Evolutionary conservation across 2,797 vertebrate species (phyloP).

Genomic region (Petrocephalus schoutedeni): DNA sequence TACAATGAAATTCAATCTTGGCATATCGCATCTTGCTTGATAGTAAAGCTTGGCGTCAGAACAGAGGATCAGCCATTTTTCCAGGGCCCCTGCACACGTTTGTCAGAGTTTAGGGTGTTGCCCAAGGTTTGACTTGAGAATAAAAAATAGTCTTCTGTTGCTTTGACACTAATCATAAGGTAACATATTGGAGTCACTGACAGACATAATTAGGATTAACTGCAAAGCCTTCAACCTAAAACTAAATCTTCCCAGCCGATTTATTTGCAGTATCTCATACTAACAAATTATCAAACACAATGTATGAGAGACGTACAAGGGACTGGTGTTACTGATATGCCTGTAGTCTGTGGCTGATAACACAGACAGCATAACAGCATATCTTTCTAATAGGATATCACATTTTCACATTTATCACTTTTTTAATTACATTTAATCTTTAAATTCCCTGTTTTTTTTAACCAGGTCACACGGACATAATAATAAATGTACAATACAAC

Average conservation of each 20-base stretch:
- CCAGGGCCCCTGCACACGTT: not conserved
- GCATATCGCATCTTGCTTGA: not conserved
- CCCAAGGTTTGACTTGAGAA: not conserved
- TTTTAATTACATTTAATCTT: not conserved
- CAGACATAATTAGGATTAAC: not conserved
- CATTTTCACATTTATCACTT: too few relatives aligned
- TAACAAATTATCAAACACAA: not conserved
- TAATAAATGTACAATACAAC: not conserved
- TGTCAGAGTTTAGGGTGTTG: not conserved
- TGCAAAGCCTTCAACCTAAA: not conserved
- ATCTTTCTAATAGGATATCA: not conserved
- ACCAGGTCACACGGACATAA: not conserved
- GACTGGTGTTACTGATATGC: not conserved
- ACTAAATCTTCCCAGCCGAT: slow-evolving; percentile 2
- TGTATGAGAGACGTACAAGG: not conserved
- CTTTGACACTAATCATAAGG: not conserved
- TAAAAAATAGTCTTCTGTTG: not conserved
- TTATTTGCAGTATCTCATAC: not conserved
- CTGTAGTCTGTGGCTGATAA: not conserved
- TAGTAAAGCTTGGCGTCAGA: not conserved
- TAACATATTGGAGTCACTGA: not conserved
- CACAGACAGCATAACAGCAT: not conserved
- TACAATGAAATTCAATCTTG: not conserved
- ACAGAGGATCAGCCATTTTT: not conserved
- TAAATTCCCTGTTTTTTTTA: not conserved